Base-by-base conservation (phyloP, 1,140 invertebrate genomes). In the Euwallacea fornicatus region DNA sequence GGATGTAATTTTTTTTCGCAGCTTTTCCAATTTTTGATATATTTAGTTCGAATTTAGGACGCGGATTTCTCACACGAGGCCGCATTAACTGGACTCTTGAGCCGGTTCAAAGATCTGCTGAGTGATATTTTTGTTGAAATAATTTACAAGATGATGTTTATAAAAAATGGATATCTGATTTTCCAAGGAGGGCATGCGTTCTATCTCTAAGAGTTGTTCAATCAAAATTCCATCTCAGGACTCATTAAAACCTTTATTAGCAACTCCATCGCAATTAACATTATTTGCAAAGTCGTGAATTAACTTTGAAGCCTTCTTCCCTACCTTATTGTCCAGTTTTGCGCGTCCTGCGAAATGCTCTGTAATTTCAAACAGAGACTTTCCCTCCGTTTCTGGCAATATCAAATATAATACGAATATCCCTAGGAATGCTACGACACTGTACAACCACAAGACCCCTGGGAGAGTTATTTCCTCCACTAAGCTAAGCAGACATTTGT, bases 311-410 rank as follows among this genome's bases (percentile, higher is more conserved):
- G 21, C 21, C 4, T 33, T n/a, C n/a, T 47, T 74, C n/a, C 16
- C 47, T 13, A 79, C 78, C 61, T 76, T 76, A 66, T 79, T 78
- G 6, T 67, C 73, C 63, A 86, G 81, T 76, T 79, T 87, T 72
- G 83, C 83, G 9, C 85, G 76, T 0, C 88, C 88, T n/a, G 88
- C 85, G 73, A 88, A 92, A 76, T 91, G 89, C 42, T 89, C 87
- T 72, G 87, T 86, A 13, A 88, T 88, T 80, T 96, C 92, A 73
- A 88, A 85, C 4, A 95, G 81, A 0, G 88, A 88, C 77, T 90
- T 89, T 0, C 91, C 91, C 81, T 96, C 94, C 0, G 94, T 96
- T 84, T 96, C 93, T 1, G 92, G 92, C 53, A 86, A 73, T 4
- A 83, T 78, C 55, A 85, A 85, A 72, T 86, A 88, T 4, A 89